A percentile compares a stretch with the other conserved stretches of the same genome.
phyloP scores from a whole-genome alignment of 1,140 invertebrate species.

The Meteorus sp. region DNA sequence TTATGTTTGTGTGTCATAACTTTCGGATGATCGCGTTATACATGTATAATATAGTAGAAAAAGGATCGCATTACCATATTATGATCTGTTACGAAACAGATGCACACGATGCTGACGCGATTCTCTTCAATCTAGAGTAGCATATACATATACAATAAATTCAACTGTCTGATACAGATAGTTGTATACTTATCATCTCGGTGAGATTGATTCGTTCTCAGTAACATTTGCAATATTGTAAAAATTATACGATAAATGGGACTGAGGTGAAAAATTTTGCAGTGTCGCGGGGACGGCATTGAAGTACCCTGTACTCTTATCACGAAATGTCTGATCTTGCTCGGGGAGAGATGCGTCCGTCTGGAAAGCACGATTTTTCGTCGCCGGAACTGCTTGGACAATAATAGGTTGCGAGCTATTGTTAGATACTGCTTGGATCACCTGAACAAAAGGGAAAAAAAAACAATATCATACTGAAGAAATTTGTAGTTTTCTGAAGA shows the following conservation, averaged over 20 bases:
- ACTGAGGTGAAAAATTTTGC: conserved; percentile 49
- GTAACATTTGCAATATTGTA: conserved; percentile 51
- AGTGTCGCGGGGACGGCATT: conserved; percentile 44
- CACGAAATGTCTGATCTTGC: conserved; percentile 44
- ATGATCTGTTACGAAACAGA: too few species aligned
- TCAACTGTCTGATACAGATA: background rate
- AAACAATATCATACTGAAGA: background rate
- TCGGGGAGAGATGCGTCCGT: conserved; percentile 37
- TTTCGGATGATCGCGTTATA: too few species aligned
- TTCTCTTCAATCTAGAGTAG: too few species aligned
- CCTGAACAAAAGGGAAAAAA: conserved; percentile 36
- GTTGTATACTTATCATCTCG: conserved; percentile 37
- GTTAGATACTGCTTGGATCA: conserved; percentile 48
- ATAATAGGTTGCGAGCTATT: conserved; percentile 47
- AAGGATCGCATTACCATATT: too few species aligned
- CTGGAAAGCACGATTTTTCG: conserved; percentile 45
- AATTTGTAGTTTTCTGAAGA: too few species aligned
- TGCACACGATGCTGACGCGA: too few species aligned
- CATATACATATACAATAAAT: background rate
- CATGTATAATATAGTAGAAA: too few species aligned
- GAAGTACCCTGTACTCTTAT: conserved; percentile 48
- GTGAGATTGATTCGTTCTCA: conserved; percentile 47
- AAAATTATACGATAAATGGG: conserved; percentile 55
- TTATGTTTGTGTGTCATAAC: too few species aligned
- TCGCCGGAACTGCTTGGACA: conserved; percentile 49